phyloP scores from a whole-genome alignment of 2,113 vertebrate genomes.

The Asarcornis scutulata region DNA sequence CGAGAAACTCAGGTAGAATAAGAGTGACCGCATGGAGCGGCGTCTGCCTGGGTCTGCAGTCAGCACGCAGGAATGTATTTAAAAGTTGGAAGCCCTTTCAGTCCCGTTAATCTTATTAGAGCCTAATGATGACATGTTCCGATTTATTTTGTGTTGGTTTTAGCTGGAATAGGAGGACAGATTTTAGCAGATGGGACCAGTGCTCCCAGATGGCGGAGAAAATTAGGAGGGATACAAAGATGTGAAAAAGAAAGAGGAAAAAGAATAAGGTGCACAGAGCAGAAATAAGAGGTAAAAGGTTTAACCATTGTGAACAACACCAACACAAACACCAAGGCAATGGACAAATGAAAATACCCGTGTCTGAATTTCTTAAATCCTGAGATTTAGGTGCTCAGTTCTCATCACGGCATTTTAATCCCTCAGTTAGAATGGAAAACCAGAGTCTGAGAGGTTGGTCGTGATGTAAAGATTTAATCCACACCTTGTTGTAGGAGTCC shows the following conservation, averaged over 20 bases:
- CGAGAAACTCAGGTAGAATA: neutral
- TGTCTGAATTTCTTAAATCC: neutral
- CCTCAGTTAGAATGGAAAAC: slow-evolving; percentile 23
- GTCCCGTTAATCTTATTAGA: slow-evolving; percentile 45
- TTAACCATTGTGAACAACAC: neutral
- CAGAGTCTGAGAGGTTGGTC: slow-evolving; percentile 25
- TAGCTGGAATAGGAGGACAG: neutral
- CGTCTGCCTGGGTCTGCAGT: neutral
- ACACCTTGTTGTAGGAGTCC: neutral
- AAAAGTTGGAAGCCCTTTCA: neutral
- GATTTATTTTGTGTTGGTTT: slow-evolving; percentile 34
- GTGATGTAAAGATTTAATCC: slow-evolving; percentile 2
- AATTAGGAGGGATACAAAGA: slow-evolving; percentile 1
- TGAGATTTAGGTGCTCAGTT: slow-evolving; percentile 27
- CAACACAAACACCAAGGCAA: neutral
- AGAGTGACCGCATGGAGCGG: neutral
- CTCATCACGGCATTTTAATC: slow-evolving; percentile 33
- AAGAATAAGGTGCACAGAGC: neutral
- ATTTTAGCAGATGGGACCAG: slow-evolving; percentile 42
- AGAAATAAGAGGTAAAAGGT: slow-evolving; percentile 4
- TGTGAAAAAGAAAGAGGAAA: neutral
- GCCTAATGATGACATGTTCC: neutral
- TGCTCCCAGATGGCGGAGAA: slow-evolving; percentile 19
- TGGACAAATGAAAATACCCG: slow-evolving; percentile 41
- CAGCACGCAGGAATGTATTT: neutral